phyloP scores from a whole-genome alignment of 2,888 invertebrate species.

The Drosophila paramelanica region DNA sequence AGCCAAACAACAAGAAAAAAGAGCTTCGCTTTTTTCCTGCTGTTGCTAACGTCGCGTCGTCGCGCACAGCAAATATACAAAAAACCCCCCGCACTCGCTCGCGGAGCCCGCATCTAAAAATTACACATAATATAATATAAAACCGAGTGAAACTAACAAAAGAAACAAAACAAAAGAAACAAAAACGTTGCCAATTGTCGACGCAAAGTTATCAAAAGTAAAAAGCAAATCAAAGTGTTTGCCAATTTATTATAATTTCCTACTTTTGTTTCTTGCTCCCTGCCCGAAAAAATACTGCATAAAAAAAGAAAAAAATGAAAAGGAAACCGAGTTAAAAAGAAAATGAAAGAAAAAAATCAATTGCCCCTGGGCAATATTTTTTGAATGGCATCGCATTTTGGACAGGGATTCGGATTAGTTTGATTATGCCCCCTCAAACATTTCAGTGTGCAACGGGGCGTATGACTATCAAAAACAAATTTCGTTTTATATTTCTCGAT shows the following conservation, averaged over 20 bases:
- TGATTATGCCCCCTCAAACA: neutral
- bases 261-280: slow-evolving; percentile 15
- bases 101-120: slow-evolving; percentile 43
- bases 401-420: slow-evolving; percentile 19
- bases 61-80: slow-evolving; percentile 51
- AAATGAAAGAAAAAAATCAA: slow-evolving; percentile 65
- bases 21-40: slow-evolving; percentile 53
- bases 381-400: slow-evolving; percentile 31
- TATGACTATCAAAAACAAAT: slow-evolving; percentile 14
- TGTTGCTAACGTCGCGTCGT: slow-evolving; percentile 68
- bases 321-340: slow-evolving; percentile 22
- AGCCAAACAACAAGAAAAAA: slow-evolving; percentile 26
- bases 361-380: slow-evolving; percentile 60
- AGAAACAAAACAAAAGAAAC: neutral
- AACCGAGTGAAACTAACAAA: slow-evolving; percentile 34
- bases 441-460: slow-evolving; percentile 28
- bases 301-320: slow-evolving; percentile 11
- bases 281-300: slow-evolving; percentile 28
- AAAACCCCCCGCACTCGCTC: slow-evolving; percentile 4
- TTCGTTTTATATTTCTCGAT: neutral
- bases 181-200: slow-evolving; percentile 32
- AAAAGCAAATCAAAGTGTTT: slow-evolving; percentile 30
- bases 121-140: slow-evolving; percentile 45
- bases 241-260: slow-evolving; percentile 15
- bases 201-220: neutral